Base-by-base conservation (phyloP, 2,888 invertebrate genomes). In the Hypena proboscidalis region DNA sequence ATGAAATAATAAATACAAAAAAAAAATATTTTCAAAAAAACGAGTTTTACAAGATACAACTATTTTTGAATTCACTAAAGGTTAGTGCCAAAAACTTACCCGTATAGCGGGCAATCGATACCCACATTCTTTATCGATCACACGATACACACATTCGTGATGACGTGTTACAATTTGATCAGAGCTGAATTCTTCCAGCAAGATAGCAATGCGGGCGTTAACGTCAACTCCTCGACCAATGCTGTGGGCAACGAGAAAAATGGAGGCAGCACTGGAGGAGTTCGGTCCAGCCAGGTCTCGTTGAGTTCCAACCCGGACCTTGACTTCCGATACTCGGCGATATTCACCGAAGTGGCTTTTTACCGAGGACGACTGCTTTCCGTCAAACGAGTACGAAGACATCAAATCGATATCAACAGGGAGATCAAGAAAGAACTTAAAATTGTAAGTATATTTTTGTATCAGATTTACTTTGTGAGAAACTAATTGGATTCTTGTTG, bases 361-460 rank as follows among this genome's bases (percentile, higher is more conserved):
- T 98, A 97, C 85, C 95, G 95, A 69, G 97, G 97, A 0, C 93
- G 97, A 37, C 93, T 97, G 40, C 95, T 97, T 47, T 96, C 98
- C 4, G 94, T 98, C 36, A 97, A 97, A 73, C 94, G 95, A 54
- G 94, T 98, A 8, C 92, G 95, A 53, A 95, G 97, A 75, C 96
- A 95, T 74, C 95, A 95, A 40, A 95, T 98, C 9, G 98, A 98
- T 68, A 96, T 98, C 35, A 97, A 95, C 3, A 92, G 98, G 29
- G 96, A 95, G 73, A 97, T 98, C 92, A 97, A 97, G 78, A 98
- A 97, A 78, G 98, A 98, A 85, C 92, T 98, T 1, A 98, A 98
- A 93, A 93, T 96, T 87, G 96, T 96, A 80, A 92, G 93, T 83
- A 41, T 4, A 17, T 3, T 5, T 10, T 27, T 34, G 8, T 9